Evolutionary conservation across 2,113 vertebrate species (phyloP).

Genomic region (Bombycilla garrulus): DNA sequence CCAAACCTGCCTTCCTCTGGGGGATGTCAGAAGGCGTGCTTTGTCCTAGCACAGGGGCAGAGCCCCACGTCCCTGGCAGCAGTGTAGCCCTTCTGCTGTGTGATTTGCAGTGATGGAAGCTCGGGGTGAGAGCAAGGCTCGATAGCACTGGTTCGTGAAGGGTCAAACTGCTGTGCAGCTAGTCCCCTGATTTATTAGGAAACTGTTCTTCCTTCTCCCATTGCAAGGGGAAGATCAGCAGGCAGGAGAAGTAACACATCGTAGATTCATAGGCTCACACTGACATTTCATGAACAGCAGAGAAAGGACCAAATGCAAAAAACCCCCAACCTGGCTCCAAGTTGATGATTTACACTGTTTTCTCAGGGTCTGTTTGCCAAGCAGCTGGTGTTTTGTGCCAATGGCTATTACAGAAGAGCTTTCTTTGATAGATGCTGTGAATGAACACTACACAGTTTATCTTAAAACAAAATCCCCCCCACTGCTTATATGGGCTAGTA

Average conservation of each 20-base stretch:
- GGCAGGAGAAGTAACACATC: not conserved
- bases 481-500: not conserved
- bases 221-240: not conserved
- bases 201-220: not conserved
- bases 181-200: not conserved
- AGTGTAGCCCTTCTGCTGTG: not conserved
- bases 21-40: fast-evolving
- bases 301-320: constrained; percentile 12
- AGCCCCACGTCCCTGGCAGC: fast-evolving
- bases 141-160: not conserved
- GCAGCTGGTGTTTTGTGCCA: constrained; percentile 27
- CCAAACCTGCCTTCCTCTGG: not conserved
- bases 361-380: constrained; percentile 29
- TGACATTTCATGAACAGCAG: constrained; percentile 12
- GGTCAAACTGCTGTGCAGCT: not conserved
- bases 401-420: constrained; percentile 42
- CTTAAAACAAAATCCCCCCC: not conserved
- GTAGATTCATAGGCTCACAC: constrained; percentile 30
- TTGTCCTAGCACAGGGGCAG: not conserved
- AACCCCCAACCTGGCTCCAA: not conserved
- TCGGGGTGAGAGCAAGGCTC: not conserved
- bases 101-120: not conserved
- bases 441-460: constrained; percentile 16
- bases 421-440: constrained; percentile 23
- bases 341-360: constrained; percentile 34